Percentiles rank a stretch among this genome's conserved stretches.
Evolutionary conservation across 2,888 invertebrate genomes (phyloP).

Genomic region (Gymnosoma rotundatum): DNA sequence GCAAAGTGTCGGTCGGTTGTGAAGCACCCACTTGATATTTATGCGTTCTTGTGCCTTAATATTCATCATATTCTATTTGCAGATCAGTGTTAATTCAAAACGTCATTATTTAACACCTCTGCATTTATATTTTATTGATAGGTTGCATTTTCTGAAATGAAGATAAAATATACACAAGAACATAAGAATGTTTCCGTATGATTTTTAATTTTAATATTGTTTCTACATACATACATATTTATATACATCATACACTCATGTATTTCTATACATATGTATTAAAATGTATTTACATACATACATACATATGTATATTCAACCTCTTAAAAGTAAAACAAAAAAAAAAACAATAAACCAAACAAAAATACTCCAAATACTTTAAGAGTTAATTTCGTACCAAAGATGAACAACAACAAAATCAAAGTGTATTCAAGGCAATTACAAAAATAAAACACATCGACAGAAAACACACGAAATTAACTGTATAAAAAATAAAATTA

Average conservation of each 20-base stretch:
- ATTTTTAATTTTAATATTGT: constrained; percentile 14
- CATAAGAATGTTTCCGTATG: constrained; percentile 45
- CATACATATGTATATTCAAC: background rate
- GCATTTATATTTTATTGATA: background rate
- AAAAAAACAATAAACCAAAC: constrained; percentile 1
- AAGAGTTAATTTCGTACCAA: constrained; percentile 59
- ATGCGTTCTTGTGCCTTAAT: no score
- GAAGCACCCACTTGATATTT: no score
- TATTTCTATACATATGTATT: background rate
- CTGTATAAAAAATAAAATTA: constrained; percentile 22
- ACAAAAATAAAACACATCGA: background rate
- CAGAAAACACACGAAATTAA: constrained; percentile 23
- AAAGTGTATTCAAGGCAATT: constrained; percentile 60
- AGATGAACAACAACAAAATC: constrained; percentile 40
- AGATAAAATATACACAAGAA: background rate
- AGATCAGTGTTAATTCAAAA: no score
- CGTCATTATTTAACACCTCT: constrained; percentile 21
- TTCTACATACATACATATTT: no score
- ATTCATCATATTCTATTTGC: no score
- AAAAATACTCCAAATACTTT: constrained; percentile 24
- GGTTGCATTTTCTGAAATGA: background rate
- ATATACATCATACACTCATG: no score
- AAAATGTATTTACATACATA: background rate
- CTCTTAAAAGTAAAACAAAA: background rate
- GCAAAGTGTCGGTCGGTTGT: no score